Evolutionary conservation across 2,797 vertebrate genomes (phyloP), one percentile per base, ranked within the genome.

Genomic region (Caiman crocodilus): DNA sequence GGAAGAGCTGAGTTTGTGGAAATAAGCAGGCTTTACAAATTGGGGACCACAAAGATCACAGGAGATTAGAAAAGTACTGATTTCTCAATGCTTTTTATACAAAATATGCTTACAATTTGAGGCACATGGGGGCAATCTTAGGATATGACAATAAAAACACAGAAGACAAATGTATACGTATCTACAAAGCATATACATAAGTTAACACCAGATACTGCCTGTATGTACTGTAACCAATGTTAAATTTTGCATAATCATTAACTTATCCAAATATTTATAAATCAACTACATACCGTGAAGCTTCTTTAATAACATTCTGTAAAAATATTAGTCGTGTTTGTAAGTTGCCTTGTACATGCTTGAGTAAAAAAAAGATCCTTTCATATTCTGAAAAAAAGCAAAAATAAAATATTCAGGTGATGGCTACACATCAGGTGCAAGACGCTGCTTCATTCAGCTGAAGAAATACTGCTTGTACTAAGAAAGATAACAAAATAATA

Each of bases 231-330:
- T 23, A 73, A 32, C 25, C 50, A 42, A 8, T 50, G 13, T 57
- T 32, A 23, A 23, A 82, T 71, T 18, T 76, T 42, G 26, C 35
- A 73, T 42, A 14, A 16, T 73, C 50, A 42, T 26, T 73, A 26
- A 32, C 13, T 61, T 13, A 21, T 61, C 60, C 23, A 90, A 56
- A 84, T 23, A 10, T 93, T 75, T 4, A 73, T 6, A 75, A n/a
- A 50, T 69, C 60, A 58, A 55, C 76, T 83, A 95, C 92, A 84
- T 98, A 99, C 99, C 99, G 99, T 94, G 99, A 98, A 42, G 99
- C 99, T 97, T 99, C 99, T 98, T 99, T 99, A 97, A 99, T 99
- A 95, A 99, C 98, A 97, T 99, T 99, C 92, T 99, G 99, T 89
- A 99, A 98, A 97, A 99, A 99, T 96, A 99, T 97, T 95, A 99